Evolutionary conservation across 92 coral and sea anemone genomes (phyloP).

Genomic region (Palythoa caribaeorum): DNA sequence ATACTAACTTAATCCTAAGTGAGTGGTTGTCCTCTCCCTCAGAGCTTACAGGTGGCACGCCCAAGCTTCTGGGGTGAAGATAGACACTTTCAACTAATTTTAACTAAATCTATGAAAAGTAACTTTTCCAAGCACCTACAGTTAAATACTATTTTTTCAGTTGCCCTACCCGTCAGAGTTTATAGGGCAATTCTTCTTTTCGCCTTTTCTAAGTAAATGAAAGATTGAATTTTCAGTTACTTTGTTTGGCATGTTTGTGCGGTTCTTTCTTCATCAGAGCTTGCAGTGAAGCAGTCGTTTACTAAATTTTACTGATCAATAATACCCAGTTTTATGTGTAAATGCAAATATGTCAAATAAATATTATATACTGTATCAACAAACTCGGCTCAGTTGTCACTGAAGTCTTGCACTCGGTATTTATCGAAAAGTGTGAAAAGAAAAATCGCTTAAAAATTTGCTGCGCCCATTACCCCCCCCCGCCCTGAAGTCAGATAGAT

Average conservation of each 20-base stretch:
- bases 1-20: too few species aligned
- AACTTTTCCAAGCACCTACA: background rate
- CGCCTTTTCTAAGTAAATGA: background rate
- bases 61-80: background rate
- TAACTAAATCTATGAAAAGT: background rate
- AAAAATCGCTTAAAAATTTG: background rate
- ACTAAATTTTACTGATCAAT: background rate
- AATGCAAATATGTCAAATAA: background rate
- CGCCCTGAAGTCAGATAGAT: background rate
- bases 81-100: background rate
- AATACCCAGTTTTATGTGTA: background rate
- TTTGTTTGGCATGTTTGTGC: constrained; percentile 4
- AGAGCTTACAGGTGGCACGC: background rate
- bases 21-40: background rate
- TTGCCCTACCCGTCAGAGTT: constrained; percentile 1
- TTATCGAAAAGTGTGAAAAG: background rate
- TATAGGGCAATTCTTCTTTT: background rate
- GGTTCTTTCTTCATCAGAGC: background rate
- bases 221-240: background rate
- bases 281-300: background rate
- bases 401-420: constrained; percentile 4
- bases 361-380: background rate
- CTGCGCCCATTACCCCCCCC: background rate
- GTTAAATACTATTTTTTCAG: background rate
- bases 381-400: background rate